Base-by-base conservation (phyloP, 2,113 vertebrate species). In the Panurus biarmicus region DNA sequence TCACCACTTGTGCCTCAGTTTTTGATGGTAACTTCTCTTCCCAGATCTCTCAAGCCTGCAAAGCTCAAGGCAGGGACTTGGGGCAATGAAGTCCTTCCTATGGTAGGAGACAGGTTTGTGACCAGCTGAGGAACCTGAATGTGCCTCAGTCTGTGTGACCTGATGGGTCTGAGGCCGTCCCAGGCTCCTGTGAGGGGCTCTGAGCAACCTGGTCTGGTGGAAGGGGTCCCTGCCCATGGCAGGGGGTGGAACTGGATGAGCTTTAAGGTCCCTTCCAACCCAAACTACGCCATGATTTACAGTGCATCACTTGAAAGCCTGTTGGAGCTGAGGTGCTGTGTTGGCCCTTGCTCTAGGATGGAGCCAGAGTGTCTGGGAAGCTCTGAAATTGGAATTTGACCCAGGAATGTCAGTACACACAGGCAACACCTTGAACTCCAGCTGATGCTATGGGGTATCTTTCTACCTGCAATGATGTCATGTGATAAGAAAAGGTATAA, bases 371-470 rank as follows among this genome's bases (percentile, higher is more conserved):
- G 40, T 21, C n/a, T 50, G 71, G 62, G 65, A 61, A 85, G 42
- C 45, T 45, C 61, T 0, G 0, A 40, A 53, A 35, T 2, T 5
- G 3, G 53, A 14, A 33, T 48, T 60, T 53, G 81, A 60, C 14
- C 40, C 1, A 0, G 64, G 35, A 67, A 29, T 20, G 26, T 35
- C 36, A 16, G 2, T 10, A 3, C 45, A 67, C 1, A 0, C 9
- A 29, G 28, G 45, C 48, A 61, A 2, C 71, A 38, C 67, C 44
- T 31, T 44, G n/a, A 80, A 11, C 64, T 80, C 33, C 69, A 62
- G 36, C 57, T 56, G 61, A 11, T 0, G 1, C 10, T 14, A 0
- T 10, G 0, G 2, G 47, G 20, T 2, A 2, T 9, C 31, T n/a
- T 65, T 15, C 33, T 67, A 3, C 26, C 29, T 3, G 1, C 19